Conservation (phyloP, 2,888 invertebrate genomes). For the Acanthosepion lycidas region DNA sequence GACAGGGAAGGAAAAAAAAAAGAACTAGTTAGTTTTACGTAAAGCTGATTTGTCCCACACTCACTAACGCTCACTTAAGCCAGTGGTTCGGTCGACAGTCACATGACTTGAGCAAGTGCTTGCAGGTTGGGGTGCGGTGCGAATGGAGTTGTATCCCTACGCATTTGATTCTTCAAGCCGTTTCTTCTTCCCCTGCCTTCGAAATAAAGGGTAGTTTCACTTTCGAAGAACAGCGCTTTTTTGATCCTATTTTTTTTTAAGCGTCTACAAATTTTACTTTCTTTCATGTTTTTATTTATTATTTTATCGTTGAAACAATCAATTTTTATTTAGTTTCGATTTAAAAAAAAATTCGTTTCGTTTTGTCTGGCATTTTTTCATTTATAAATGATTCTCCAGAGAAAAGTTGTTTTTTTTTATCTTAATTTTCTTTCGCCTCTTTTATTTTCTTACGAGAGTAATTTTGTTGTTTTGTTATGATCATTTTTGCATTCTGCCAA, state of each 20-base stretch:
- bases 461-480: too few species aligned
- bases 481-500: too few species aligned
- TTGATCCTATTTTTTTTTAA: not conserved
- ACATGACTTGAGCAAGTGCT: conserved; percentile 33
- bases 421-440: too few species aligned
- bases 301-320: not conserved
- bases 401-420: not conserved
- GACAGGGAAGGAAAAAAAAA: not conserved
- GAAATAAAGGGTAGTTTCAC: not conserved
- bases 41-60: not conserved
- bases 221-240: conserved; percentile 7
- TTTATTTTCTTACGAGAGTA: too few species aligned
- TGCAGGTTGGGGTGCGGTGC: not conserved
- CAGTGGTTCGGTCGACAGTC: conserved; percentile 33
- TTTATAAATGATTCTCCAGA: too few species aligned
- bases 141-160: not conserved
- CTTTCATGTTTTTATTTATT: not conserved
- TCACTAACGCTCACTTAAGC: not conserved
- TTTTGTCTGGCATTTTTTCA: not conserved
- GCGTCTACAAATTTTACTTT: not conserved
- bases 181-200: not conserved
- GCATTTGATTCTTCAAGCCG: not conserved
- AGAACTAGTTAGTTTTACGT: not conserved
- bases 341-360: not conserved
- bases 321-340: not conserved